These are phyloP conservation scores for Erpetoichthys calabaricus DNA, from an alignment of 2,797 vertebrate species.

Conservation along the genomic window DNA sequence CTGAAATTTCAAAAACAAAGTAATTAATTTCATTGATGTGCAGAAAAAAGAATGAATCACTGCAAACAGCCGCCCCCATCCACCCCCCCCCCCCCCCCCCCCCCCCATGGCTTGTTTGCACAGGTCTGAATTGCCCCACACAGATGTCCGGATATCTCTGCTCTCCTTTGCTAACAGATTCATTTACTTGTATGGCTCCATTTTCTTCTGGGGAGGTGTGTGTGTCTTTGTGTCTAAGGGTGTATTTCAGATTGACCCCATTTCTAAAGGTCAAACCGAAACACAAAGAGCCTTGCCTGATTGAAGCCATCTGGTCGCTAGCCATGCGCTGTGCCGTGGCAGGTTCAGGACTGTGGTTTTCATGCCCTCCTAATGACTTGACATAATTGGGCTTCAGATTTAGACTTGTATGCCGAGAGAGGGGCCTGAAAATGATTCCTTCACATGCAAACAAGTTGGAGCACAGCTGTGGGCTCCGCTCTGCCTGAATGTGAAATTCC, in stretches of 20 bases:
- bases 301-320: conserved; percentile 33
- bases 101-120: too few relatives aligned
- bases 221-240: conserved; percentile 16
- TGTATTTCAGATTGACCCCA: conserved; percentile 32
- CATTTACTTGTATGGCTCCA: too few relatives aligned
- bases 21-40: too few relatives aligned
- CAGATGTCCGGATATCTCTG: too few relatives aligned
- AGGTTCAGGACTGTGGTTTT: conserved; percentile 16
- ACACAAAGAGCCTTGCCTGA: conserved; percentile 23
- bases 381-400: conserved; percentile 19
- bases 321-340: conserved; percentile 24
- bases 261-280: conserved; percentile 31
- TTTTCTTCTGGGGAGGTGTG: not conserved
- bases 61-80: too few relatives aligned
- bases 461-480: conserved; percentile 12
- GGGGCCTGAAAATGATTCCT: conserved; percentile 16
- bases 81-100: too few relatives aligned
- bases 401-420: conserved; percentile 18
- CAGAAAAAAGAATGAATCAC: too few relatives aligned
- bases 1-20: too few relatives aligned
- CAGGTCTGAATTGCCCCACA: too few relatives aligned
- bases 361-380: conserved; percentile 22
- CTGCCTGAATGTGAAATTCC: not conserved
- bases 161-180: too few relatives aligned
- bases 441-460: conserved; percentile 16